Base-by-base conservation (phyloP, 2,888 invertebrate species). In the Fissipunctia ypsillon region DNA sequence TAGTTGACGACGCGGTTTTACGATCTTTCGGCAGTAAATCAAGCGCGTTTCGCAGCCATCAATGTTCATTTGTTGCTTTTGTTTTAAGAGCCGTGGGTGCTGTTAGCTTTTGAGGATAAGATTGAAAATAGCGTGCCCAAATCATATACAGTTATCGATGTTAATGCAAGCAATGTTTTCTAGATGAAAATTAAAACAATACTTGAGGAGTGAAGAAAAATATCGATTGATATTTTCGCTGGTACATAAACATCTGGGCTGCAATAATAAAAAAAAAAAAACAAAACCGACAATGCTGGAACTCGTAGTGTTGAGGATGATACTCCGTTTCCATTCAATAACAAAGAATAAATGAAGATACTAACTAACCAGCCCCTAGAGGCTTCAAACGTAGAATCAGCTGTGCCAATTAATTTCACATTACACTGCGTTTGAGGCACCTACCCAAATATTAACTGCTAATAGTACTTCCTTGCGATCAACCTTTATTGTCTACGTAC, bases 1-100 rank as follows among this genome's bases (percentile, higher is more conserved):
- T 79, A 80, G 78, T 91, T 92, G 93, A 93, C 93, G 90, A 87
- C 85, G 90, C 91, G 85, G 81, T 90, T 90, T 91, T 90, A 89
- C 85, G 89, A 88, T 78, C 85, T 81, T 81, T 77, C 81, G 65
- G 83, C 80, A 84, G 88, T 91, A 90, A 89, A 90, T 91, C 89
- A 89, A 84, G 77, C 68, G 79, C 50, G 72, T 76, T 73, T 72
- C 69, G 65, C 70, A 52, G 66, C 69, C 71, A n/a, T 68, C 69
- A 63, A 67, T 80, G 76, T 86, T 84, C 73, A 82, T 79, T 73
- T 69, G 77, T 72, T 76, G 71, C 71, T 72, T 78, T 80, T 74
- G 73, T 77, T 77, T 60, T 45, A 28, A 35, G 45, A 64, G 25
- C 43, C 31, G 35, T 50, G 41, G 14, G 12, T 41, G 48, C 25